Evolutionary conservation across 2,888 invertebrate genomes (phyloP), one percentile per base, ranked within the genome.

Genomic region (Andrena flavipes): DNA sequence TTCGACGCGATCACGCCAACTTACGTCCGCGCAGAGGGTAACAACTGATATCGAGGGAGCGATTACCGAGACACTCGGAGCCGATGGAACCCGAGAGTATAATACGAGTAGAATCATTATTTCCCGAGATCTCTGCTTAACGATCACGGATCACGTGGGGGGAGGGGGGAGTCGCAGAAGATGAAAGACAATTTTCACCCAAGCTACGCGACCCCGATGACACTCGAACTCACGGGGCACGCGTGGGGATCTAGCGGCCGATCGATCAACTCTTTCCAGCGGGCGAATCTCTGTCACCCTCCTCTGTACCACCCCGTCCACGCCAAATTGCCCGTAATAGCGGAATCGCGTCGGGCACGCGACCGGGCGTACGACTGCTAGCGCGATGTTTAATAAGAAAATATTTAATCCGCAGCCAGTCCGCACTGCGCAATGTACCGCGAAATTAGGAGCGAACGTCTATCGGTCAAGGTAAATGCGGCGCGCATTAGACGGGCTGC

Each of bases 401-500:
- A 77, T 82, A 84, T 85, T 84, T 79, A 85, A 85, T 77, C 84
- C 84, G 84, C 85, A 85, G 71, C 75, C 77, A 73, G 82, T 82
- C 82, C 82, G 85, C 87, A 87, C 26, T 87, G 87, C 84, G 88
- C 88, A 88, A 88, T 84, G 84, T 85, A 75, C 85, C 85, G 80
- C 74, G 84, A 91, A 91, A 91, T 90, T 90, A 86, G 87, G 84
- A 85, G 82, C 84, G 68, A 72, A 86, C 90, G 84, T 90, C 91
- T 90, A 92, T 92, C 89, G 92, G 92, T 92, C 93, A 92, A 93
- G 92, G 91, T 92, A 92, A 93, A 92, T 91, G 92, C 90, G 87
- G 90, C 84, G 90, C 89, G 88, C 92, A 92, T 92, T 92, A 92
- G 92, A 89, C 89, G 80, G 86, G 77, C 81, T 88, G 86, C 84